Base-by-base conservation (phyloP, 2,888 invertebrate genomes). In the Eurytoma adleriae region DNA sequence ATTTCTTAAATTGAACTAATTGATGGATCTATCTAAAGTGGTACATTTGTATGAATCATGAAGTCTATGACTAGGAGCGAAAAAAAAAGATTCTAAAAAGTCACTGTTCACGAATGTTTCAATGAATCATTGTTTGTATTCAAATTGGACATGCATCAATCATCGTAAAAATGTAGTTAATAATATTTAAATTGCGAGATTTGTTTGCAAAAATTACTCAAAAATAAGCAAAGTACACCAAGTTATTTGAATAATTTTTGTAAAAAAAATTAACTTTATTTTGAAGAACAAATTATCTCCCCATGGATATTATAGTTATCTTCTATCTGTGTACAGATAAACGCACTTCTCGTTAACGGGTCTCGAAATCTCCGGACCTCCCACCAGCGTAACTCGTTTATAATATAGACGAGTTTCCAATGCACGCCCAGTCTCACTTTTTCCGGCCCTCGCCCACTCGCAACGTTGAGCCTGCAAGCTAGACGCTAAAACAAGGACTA, bases 341-440 rank as follows among this genome's bases (percentile, higher is more conserved):
- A 64, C 64, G 40, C 68, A 24, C 40, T 59, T 57, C 70, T 72
- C 72, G 66, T 78, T 72, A 72, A 18, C 67, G 40, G 24, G 16
- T 2, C 66, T 3, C 20, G 59, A 77, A 56, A 77, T 77, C 70
- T 4, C 30, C 7, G 48, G 24, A 14, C 57, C n/a, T 72, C 7
- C 20, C 54, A 10, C 50, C 30, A 12, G 12, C 16, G 16, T 73
- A 83, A 80, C 74, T 83, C 73, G 79, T 79, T 84, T 78, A 80
- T 82, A 83, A n/a, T n/a, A 83, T 80, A 70, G 80, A 83, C 80
- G 81, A 83, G 83, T 80, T 82, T 83, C 81, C 82, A 83, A 83
- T 83, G 82, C 74, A 61, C 71, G 78, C 62, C 80, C 68, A 73
- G 61, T 78, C 56, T 61, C 73, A 14, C 3, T 64, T 64, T n/a